phyloP scores from a whole-genome alignment of 2,797 vertebrate genomes.

The Channa striata region DNA sequence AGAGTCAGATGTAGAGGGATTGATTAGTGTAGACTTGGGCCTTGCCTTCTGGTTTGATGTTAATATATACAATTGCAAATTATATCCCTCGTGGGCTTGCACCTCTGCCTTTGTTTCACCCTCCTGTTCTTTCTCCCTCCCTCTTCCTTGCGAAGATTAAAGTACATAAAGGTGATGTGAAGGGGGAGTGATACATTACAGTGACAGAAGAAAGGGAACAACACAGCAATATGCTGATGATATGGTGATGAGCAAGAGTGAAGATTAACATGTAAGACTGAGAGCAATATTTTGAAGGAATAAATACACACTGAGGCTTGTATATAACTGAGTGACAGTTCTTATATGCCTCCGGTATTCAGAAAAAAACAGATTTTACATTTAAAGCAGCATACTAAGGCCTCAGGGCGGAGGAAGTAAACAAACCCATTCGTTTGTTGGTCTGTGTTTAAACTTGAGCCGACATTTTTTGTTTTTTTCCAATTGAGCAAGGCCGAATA shows the following conservation, averaged over 20 bases:
- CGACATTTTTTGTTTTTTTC: neutral
- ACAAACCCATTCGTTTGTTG: slow-evolving; percentile 37
- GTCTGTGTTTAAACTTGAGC: slow-evolving; percentile 34
- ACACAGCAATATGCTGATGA: slow-evolving; percentile 62
- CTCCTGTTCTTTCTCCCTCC: neutral
- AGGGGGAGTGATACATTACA: slow-evolving; percentile 39
- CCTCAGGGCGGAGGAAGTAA: slow-evolving; percentile 29
- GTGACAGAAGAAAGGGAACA: slow-evolving; percentile 48
- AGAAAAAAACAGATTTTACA: slow-evolving; percentile 31
- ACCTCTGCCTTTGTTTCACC: slow-evolving; percentile 6
- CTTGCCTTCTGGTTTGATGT: slow-evolving; percentile 53
- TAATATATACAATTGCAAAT: slow-evolving; percentile 65
- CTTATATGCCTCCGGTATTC: slow-evolving; percentile 1
- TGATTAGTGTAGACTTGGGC: slow-evolving; percentile 22
- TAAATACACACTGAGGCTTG: slow-evolving; percentile 32
- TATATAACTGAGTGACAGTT: slow-evolving; percentile 27
- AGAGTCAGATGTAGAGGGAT: slow-evolving; percentile 28
- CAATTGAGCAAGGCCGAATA: neutral
- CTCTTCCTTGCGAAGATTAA: slow-evolving; percentile 55
- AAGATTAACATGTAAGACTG: slow-evolving; percentile 44
- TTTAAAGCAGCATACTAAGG: slow-evolving; percentile 18
- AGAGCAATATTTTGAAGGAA: slow-evolving; percentile 39
- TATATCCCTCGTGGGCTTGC: slow-evolving; percentile 37
- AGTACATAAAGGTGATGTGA: slow-evolving; percentile 44
- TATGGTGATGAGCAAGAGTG: slow-evolving; percentile 58